Evolutionary conservation across 2,888 invertebrate genomes (phyloP), one percentile per base, ranked within the genome.

Genomic region (Acrocyrtus sp.): DNA sequence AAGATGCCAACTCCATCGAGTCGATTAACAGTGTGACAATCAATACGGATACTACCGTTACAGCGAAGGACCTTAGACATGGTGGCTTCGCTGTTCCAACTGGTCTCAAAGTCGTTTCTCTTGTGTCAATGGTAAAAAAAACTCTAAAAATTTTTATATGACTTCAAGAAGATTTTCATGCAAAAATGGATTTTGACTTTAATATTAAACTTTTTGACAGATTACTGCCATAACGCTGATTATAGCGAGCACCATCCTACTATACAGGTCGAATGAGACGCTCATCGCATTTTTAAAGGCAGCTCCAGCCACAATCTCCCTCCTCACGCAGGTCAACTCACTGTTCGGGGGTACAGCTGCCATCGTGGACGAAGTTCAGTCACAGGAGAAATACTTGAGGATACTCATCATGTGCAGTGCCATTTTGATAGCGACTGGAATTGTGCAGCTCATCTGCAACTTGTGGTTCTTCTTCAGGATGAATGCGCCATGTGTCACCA

Each of bases 391-490:
- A 26, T 77, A 77, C 26, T 53, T 77, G 29, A 57, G 68, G 41
- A 74, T 75, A 47, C 72, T 77, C 26, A 77, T 77, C 26, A 50
- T 66, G 43, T 77, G 77, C 48, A 75, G 74, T 66, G 74, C 75
- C 51, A 65, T 72, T 26, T 47, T 77, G n/a, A 70, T 77, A 17
- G 62, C 63, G 15, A 74, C 74, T 2, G 77, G 77, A n/a, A 24
- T 72, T 26, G 68, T 77, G n/a, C 77, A 77, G 54, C 62, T 77
- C 6, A 24, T 74, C 8, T 77, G 77, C 58, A 77, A 77, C 43
- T 43, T 77, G 21, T 77, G 75, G 74, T 77, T 77, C 56, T 77
- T 77, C 66, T 77, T 70, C 53, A 62, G 62, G 62, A 77, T 77
- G 77, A 77, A 77, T 39, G 67, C 77, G 3, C 62, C 72, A 12